Evolutionary conservation across 2,113 vertebrate species (phyloP), one percentile per base, ranked within the genome.

Genomic region (Aleadryas rufinucha): DNA sequence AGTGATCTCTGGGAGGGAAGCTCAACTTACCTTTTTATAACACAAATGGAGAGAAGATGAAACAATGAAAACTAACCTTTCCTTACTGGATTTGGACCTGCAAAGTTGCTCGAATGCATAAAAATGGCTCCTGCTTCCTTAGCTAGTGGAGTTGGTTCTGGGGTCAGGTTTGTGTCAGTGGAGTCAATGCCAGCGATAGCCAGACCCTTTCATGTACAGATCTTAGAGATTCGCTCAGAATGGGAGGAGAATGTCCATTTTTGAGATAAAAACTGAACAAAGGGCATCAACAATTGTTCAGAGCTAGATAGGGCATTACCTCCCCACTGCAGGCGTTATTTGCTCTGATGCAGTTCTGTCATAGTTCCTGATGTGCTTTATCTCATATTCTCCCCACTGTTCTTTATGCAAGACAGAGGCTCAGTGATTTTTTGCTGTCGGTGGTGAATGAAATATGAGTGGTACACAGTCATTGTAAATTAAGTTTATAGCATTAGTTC

Each of bases 401-500:
- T 95, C 42, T 83, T 88, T 83, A 93, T 89, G 87, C 77, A 89
- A 91, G 91, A 54, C 57, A 88, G 69, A 89, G 35, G n/a, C 81
- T 88, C n/a, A 61, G 60, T 78, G 72, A 83, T 86, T 81, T 88
- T 91, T 68, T 93, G 47, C 56, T 91, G 64, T 81, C 64, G 23
- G n/a, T 71, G 17, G 61, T 89, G 72, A 90, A 71, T 94, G 92
- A 96, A 89, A 78, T 84, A 70, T 24, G 35, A 78, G 69, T 57
- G 31, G 52, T 83, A 56, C 44, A 35, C 50, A 88, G 79, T 64
- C 68, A 28, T 54, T 94, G 72, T 93, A 96, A 96, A 96, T 97
- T 93, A 95, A 84, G 52, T 95, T 96, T 90, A 64, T 84, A 81
- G 75, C 76, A 75, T 96, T 90, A 93, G 72, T 94, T 92, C 85